phyloP scores from a whole-genome alignment of 2,888 invertebrate genomes.

The Lycia hirtaria region DNA sequence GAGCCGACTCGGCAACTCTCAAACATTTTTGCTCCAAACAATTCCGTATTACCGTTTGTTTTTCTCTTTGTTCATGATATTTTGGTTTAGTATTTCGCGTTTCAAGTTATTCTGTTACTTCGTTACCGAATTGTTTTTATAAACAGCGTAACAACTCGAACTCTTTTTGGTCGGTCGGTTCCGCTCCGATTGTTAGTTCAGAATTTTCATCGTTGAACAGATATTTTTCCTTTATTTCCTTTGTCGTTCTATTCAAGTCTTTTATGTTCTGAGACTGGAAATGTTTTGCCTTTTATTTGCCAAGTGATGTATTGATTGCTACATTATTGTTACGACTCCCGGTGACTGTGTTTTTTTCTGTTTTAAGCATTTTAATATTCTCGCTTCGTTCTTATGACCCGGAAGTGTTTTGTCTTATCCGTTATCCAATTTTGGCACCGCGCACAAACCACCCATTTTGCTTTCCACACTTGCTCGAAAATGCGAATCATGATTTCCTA shows the following conservation, averaged over 20 bases:
- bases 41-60: conserved; percentile 62
- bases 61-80: conserved; percentile 69
- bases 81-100: conserved; percentile 61
- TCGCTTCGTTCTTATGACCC: neutral
- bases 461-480: conserved; percentile 30
- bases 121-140: conserved; percentile 66
- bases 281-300: conserved; percentile 28
- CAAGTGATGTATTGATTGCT: conserved; percentile 30
- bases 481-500: conserved; percentile 35
- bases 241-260: conserved; percentile 31
- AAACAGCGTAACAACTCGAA: conserved; percentile 58
- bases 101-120: conserved; percentile 67
- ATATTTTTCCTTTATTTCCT: conserved; percentile 39
- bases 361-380: conserved; percentile 22
- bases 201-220: conserved; percentile 39
- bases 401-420: conserved; percentile 22
- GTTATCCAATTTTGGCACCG: conserved; percentile 18
- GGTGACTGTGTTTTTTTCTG: conserved; percentile 14
- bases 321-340: conserved; percentile 24
- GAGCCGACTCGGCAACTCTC: conserved; percentile 50
- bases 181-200: conserved; percentile 40
- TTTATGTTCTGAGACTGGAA: conserved; percentile 25
- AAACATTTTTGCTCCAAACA: conserved; percentile 64
- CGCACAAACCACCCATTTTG: conserved; percentile 20
- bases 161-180: conserved; percentile 50